Base-by-base conservation (phyloP, 2,888 invertebrate species). In the Chalcosyrphus nemorum region DNA sequence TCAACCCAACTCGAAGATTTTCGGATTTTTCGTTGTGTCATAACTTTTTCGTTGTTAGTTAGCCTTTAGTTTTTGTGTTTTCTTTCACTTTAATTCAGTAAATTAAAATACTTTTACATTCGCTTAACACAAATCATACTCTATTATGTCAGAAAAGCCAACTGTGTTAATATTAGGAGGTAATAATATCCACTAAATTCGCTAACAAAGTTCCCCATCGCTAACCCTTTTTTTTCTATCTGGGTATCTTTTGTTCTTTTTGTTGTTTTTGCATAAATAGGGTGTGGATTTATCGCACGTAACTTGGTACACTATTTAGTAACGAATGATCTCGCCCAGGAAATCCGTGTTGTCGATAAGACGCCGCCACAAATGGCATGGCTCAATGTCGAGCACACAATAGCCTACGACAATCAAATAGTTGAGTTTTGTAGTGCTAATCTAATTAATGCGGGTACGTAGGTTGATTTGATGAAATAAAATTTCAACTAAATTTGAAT, bases 311-410 rank as follows among this genome's bases (percentile, higher is more conserved):
- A 95, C 82, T 95, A 95, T 92, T 93, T 98, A 89, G 93, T 98
- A 87, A 93, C 93, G 85, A 95, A 97, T 91, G 94, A 96, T 88
- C 92, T 97, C 88, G 95, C 95, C 84, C 94, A 94, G 88, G 93
- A 93, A 88, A 93, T 98, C 86, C 94, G 96, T 87, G 94, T 97
- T 56, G 96, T 97, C 75, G 98, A 98, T 92, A 98, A 98, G 88
- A 97, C 97, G 29, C 97, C 97, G 59, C 98, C 98, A 1, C 96
- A 97, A 91, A 95, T 97, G 88, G 98, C 97, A 1, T 98, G 97
- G 95, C 92, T 98, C 35, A 97, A 96, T 91, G 92, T 93, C 1
- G 92, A 92, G 80, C 97, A 97, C 89, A 93, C 94, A 86, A 93
- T 94, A 88, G 92, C 94, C 52, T 97, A 97, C 91, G 94, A 95